Evolutionary conservation across 2,888 invertebrate species (phyloP).

Genomic region (Tanytarsus gracilentus): DNA sequence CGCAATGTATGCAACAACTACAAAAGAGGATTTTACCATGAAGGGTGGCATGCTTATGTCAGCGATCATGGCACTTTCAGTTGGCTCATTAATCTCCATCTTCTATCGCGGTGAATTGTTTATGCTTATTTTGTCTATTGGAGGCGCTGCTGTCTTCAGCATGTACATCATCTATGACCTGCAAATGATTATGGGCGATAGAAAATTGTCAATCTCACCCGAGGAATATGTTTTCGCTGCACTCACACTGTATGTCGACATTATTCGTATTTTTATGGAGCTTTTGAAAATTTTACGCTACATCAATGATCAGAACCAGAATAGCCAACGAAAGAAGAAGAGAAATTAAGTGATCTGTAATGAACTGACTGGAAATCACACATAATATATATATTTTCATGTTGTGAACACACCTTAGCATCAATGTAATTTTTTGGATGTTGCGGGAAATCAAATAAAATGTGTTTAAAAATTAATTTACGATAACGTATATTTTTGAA

Average conservation of each 20-base stretch:
- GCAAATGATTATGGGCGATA: conserved; percentile 25
- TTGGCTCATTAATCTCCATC: neutral
- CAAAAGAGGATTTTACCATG: conserved; percentile 26
- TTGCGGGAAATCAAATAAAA: too few species aligned
- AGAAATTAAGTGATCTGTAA: neutral
- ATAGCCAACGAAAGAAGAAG: neutral
- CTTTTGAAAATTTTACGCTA: conserved; percentile 21
- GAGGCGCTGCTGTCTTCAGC: conserved; percentile 2
- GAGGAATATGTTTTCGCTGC: conserved; percentile 27
- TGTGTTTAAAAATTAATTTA: too few species aligned
- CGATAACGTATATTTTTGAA: too few species aligned
- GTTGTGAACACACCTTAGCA: too few species aligned
- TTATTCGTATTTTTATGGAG: conserved; percentile 24
- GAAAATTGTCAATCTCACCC: conserved; percentile 4
- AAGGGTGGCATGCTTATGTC: conserved; percentile 16
- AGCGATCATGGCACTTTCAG: conserved; percentile 5
- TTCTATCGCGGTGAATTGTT: conserved; percentile 24
- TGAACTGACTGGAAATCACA: too few species aligned
- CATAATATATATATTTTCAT: too few species aligned
- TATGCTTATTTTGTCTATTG: conserved; percentile 4
- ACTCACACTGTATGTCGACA: conserved; percentile 18
- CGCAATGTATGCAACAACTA: conserved; percentile 9
- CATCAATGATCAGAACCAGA: neutral
- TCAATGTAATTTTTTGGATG: too few species aligned
- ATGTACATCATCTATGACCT: conserved; percentile 27